These are phyloP conservation scores for Drosophila oshimai DNA, from an alignment of 1,140 invertebrate genomes.

Conservation along the genomic window DNA sequence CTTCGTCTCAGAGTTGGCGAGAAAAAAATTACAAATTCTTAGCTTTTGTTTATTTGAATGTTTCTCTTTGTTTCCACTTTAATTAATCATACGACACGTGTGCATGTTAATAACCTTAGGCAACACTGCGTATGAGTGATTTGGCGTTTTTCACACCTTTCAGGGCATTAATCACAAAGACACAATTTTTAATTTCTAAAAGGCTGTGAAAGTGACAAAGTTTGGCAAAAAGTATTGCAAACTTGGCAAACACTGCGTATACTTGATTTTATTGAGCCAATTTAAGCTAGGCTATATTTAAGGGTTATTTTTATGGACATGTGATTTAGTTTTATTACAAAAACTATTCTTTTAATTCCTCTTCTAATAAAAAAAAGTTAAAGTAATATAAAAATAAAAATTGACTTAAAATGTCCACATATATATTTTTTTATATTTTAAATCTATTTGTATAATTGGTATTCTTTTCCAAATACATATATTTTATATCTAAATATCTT, in stretches of 20 bases:
- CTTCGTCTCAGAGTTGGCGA: slow-evolving; percentile 5
- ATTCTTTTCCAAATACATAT: too few relatives aligned
- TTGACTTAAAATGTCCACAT: too few relatives aligned
- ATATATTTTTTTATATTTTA: too few relatives aligned
- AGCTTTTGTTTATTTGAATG: background rate
- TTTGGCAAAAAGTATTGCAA: background rate
- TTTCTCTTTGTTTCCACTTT: too few relatives aligned
- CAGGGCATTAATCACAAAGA: background rate
- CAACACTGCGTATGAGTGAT: background rate
- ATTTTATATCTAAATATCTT: too few relatives aligned
- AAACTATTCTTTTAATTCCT: too few relatives aligned
- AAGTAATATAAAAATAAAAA: too few relatives aligned
- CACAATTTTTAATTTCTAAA: too few relatives aligned
- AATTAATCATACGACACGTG: background rate
- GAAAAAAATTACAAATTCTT: background rate
- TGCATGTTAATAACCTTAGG: background rate
- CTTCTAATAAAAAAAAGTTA: too few relatives aligned
- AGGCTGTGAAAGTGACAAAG: too few relatives aligned
- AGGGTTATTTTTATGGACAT: background rate
- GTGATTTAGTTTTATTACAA: too few relatives aligned
- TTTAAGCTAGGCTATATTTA: background rate
- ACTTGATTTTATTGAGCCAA: background rate
- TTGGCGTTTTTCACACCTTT: background rate
- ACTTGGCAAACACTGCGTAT: background rate
- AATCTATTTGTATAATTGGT: too few relatives aligned